Evolutionary conservation across 2,113 vertebrate genomes (phyloP).

Genomic region (Ahaetulla prasina): DNA sequence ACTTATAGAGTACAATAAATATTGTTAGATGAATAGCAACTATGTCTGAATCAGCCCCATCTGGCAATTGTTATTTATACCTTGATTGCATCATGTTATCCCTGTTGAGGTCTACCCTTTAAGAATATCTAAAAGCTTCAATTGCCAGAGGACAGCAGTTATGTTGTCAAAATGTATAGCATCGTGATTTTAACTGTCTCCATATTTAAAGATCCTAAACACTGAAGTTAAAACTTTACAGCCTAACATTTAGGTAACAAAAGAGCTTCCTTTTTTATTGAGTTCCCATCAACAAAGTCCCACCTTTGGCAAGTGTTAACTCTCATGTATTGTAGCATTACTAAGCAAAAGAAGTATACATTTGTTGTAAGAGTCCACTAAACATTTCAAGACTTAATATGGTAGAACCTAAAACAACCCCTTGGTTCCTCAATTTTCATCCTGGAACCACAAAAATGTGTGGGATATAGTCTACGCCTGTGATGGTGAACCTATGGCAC

Average conservation of each 20-base stretch:
- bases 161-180: neutral
- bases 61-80: neutral
- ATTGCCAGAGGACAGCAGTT: neutral
- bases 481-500: no score
- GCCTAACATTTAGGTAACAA: neutral
- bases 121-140: neutral
- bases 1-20: neutral
- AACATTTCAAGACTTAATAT: neutral
- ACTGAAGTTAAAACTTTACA: neutral
- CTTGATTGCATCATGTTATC: neutral
- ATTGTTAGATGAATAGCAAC: neutral
- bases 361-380: neutral
- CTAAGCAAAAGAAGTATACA: neutral
- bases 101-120: neutral
- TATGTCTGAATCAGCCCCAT: neutral
- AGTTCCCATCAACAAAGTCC: neutral
- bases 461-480: neutral
- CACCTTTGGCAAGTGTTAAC: neutral
- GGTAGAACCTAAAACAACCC: neutral
- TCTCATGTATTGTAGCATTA: neutral
- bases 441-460: neutral
- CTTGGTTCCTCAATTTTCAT: neutral
- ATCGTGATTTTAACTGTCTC: neutral
- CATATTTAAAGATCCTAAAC: neutral
- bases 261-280: neutral